phyloP scores from a whole-genome alignment of 1,140 invertebrate genomes.

The Potamilus streckersoni region DNA sequence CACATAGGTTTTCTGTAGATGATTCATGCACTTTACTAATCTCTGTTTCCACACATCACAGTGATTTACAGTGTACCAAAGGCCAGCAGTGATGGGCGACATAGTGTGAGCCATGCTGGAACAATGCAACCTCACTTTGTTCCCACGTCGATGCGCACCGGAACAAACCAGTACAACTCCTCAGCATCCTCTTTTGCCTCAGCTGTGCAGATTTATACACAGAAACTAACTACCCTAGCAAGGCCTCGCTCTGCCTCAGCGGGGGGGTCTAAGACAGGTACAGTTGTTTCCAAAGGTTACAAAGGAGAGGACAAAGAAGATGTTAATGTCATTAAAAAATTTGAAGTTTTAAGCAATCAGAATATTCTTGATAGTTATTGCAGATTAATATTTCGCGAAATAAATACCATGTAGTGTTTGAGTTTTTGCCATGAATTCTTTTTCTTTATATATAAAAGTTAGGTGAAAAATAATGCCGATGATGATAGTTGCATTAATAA shows the following conservation, averaged over 20 bases:
- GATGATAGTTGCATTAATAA: no score
- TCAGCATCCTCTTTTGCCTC: slow-evolving; percentile 52
- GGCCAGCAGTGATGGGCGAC: slow-evolving; percentile 19
- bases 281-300: neutral
- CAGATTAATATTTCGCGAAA: no score
- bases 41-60: neutral
- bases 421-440: no score
- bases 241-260: slow-evolving; percentile 51
- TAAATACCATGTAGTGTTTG: no score
- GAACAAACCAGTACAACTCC: slow-evolving; percentile 31
- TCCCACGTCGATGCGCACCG: neutral
- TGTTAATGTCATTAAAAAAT: no score
- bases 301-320: no score
- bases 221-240: slow-evolving; percentile 43
- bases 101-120: slow-evolving; percentile 3
- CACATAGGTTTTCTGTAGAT: no score
- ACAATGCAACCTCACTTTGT: neutral
- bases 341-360: no score
- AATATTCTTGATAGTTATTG: no score
- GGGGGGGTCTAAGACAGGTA: slow-evolving; percentile 42
- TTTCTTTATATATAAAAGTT: no score
- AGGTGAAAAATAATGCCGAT: no score
- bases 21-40: neutral
- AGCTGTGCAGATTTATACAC: slow-evolving; percentile 62
- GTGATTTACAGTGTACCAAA: slow-evolving; percentile 28